A percentile compares a stretch with the other conserved stretches of the same genome.
Conservation (phyloP, 2,113 vertebrate genomes). For the Grantiella picta region DNA sequence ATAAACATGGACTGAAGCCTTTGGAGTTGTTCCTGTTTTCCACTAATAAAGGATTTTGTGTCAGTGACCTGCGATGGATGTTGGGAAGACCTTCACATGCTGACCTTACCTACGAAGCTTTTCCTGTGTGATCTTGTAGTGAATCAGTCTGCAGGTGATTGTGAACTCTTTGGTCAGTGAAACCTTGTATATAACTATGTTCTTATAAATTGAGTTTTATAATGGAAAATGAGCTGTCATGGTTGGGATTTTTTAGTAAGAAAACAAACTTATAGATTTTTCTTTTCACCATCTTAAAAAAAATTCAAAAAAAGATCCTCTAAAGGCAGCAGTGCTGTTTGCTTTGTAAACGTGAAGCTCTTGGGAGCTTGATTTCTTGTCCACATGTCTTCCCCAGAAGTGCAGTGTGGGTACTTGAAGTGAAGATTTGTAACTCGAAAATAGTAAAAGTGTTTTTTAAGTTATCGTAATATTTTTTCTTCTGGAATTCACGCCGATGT, state of each 20-base stretch:
- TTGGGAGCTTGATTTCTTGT: neutral
- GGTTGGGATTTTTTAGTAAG: neutral
- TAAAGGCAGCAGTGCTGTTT: neutral
- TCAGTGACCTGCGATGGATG: neutral
- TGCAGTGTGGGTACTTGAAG: neutral
- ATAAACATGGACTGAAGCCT: neutral
- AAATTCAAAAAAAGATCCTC: neutral
- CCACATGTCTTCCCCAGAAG: neutral
- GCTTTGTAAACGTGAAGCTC: neutral
- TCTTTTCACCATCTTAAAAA: neutral
- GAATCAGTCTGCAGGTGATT: neutral
- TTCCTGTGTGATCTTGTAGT: neutral
- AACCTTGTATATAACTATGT: slow-evolving; percentile 15
- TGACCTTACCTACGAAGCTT: neutral
- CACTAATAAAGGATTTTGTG: neutral
- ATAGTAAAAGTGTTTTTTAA: neutral
- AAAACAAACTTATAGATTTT: neutral
- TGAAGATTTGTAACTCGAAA: neutral
- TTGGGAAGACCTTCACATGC: neutral
- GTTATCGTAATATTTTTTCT: fast-evolving
- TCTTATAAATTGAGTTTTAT: neutral
- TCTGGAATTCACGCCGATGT: neutral
- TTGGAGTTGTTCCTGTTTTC: neutral
- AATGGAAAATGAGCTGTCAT: neutral
- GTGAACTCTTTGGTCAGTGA: neutral